phyloP scores from a whole-genome alignment of 64 coral and sea anemone genomes.

The Stichodactyla mertensii region DNA sequence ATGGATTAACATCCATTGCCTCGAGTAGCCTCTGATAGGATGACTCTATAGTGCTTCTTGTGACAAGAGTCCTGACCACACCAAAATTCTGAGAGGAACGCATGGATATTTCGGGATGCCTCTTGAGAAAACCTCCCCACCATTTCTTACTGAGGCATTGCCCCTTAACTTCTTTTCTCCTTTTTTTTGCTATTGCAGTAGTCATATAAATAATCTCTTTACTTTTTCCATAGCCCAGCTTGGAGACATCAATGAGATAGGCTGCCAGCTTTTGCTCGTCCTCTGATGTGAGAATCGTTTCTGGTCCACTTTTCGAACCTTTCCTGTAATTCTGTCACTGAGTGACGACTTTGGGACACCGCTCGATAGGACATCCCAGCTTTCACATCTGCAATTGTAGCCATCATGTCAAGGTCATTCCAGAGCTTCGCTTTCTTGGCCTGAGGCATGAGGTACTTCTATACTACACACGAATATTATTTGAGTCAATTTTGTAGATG shows the following conservation, averaged over 20 bases:
- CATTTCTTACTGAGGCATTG: neutral
- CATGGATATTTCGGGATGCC: neutral
- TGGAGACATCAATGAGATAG: neutral
- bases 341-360: slow-evolving; percentile 3
- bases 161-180: neutral
- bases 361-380: neutral
- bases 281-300: neutral
- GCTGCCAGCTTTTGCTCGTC: neutral
- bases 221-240: neutral
- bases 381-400: neutral
- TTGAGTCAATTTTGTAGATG: too few species aligned
- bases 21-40: neutral
- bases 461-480: too few species aligned
- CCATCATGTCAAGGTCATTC: neutral
- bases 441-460: too few species aligned
- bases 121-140: slow-evolving; percentile 1
- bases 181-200: neutral
- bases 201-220: neutral
- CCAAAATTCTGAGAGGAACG: slow-evolving; percentile 18
- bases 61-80: neutral
- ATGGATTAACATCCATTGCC: neutral
- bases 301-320: neutral
- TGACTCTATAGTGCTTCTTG: neutral
- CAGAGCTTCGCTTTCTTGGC: neutral
- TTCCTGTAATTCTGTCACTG: neutral